phyloP scores from a whole-genome alignment of 2,888 invertebrate genomes.

The Mimas tiliae region DNA sequence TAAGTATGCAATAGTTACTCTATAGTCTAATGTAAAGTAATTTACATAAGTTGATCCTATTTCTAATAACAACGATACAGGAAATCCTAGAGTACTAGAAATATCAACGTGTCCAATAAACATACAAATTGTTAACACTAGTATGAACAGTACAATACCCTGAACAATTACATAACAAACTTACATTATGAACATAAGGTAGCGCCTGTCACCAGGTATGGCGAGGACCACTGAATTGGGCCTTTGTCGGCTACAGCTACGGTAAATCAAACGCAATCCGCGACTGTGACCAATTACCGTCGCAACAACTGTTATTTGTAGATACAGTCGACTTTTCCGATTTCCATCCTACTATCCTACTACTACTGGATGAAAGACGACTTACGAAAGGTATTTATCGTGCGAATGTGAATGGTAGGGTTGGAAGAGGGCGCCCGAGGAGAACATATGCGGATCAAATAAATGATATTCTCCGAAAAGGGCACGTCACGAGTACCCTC shows the following conservation, averaged over 20 bases:
- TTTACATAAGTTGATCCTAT: neutral
- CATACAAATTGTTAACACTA: neutral
- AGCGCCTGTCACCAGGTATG: neutral
- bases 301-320: neutral
- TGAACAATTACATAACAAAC: neutral
- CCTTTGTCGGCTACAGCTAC: constrained; percentile 4
- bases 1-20: no score
- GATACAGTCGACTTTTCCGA: neutral
- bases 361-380: no score
- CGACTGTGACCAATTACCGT: constrained; percentile 9
- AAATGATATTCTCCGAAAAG: no score
- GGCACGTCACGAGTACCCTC: no score
- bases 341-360: no score
- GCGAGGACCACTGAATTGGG: constrained; percentile 7
- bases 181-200: neutral
- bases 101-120: neutral
- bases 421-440: no score
- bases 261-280: constrained; percentile 5
- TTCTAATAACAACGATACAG: neutral
- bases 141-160: neutral
- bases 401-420: no score
- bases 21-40: neutral
- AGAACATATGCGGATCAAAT: no score
- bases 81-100: neutral
- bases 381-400: no score